A percentile compares a stretch with the other conserved stretches of the same genome.
Conservation (phyloP, 2,113 vertebrate species). For the Hassar affinis region DNA sequence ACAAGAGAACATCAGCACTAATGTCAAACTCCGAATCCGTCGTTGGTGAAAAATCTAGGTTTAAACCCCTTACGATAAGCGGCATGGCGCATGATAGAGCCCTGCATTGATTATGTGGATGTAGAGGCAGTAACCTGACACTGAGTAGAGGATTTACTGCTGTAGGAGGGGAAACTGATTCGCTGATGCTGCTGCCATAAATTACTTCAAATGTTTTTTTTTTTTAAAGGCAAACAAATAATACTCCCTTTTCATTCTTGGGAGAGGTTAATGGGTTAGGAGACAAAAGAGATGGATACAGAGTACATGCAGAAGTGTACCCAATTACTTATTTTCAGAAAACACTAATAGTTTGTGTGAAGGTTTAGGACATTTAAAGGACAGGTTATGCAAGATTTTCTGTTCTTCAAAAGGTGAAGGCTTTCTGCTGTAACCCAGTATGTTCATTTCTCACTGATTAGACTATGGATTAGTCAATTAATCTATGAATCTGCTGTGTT, state of each 20-base stretch:
- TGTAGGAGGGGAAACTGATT: conserved; percentile 35
- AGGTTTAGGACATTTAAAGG: background rate
- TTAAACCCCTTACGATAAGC: conserved; percentile 33
- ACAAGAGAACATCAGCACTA: background rate
- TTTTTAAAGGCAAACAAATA: no score
- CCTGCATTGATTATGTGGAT: conserved; percentile 46
- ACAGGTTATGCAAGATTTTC: background rate
- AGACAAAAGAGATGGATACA: background rate
- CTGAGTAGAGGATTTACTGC: conserved; percentile 50
- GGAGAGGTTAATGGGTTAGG: background rate
- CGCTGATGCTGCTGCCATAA: conserved; percentile 50
- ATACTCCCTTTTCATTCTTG: conserved; percentile 19
- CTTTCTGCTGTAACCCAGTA: background rate
- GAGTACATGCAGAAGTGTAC: background rate
- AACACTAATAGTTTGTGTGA: background rate
- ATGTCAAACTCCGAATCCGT: background rate
- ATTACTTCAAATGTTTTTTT: conserved; percentile 51
- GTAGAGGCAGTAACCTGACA: conserved; percentile 40
- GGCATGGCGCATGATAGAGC: conserved; percentile 21
- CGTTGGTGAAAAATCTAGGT: conserved; percentile 8
- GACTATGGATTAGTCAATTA: background rate
- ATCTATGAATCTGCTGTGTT: conserved; percentile 3
- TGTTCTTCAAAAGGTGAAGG: background rate
- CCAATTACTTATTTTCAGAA: conserved; percentile 34
- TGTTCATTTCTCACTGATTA: background rate